phyloP scores from a whole-genome alignment of 2,888 invertebrate genomes.

The Myathropa florea region DNA sequence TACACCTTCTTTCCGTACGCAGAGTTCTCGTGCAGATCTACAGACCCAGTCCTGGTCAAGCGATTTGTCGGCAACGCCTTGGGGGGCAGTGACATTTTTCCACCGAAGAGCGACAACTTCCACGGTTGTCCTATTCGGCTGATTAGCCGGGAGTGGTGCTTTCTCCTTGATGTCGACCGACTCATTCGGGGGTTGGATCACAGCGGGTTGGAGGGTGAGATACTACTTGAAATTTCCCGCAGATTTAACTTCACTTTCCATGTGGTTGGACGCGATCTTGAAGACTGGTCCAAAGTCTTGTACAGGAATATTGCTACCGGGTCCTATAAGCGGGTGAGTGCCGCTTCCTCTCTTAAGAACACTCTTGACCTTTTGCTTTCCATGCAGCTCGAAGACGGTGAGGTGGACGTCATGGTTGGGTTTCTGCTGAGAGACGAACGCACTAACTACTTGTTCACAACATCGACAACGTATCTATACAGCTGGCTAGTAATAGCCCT shows the following conservation, averaged over 20 bases:
- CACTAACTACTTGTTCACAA: background rate
- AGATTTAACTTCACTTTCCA: conserved; percentile 3
- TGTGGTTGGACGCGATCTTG: background rate
- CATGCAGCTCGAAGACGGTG: conserved; percentile 9
- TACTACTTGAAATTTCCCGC: background rate
- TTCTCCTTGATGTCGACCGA: background rate
- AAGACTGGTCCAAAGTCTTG: too few species aligned
- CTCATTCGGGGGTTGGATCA: background rate
- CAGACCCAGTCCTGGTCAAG: background rate
- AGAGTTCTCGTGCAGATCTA: background rate
- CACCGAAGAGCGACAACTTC: background rate
- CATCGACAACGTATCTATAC: background rate
- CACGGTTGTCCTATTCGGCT: conserved; percentile 19
- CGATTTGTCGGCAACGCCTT: background rate
- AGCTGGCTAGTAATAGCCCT: conserved; percentile 16
- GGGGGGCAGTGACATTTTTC: background rate
- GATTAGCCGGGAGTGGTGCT: background rate
- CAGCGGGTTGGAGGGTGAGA: conserved; percentile 7
- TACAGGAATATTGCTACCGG: too few species aligned
- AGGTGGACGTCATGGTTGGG: conserved; percentile 12
- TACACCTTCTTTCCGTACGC: conserved; percentile 17
- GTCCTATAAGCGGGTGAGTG: conserved; percentile 20
- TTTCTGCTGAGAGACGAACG: background rate
- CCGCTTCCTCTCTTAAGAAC: background rate
- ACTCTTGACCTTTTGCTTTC: background rate